Evolutionary conservation across 2,113 vertebrate species (phyloP).

Genomic region (Erythrocercus mccallii): DNA sequence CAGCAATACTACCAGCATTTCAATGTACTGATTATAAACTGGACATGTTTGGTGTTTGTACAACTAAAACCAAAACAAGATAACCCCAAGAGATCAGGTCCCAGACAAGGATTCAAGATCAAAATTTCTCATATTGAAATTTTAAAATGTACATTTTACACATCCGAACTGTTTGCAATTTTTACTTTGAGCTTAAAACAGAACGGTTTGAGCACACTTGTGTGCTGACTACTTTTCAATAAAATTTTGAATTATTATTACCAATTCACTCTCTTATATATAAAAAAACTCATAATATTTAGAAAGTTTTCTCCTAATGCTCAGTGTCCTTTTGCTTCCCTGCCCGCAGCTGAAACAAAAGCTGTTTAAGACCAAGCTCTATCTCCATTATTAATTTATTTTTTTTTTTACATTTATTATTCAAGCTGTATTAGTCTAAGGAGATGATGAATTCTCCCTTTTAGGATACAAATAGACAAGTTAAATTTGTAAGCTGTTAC

Average conservation of each 20-base stretch:
- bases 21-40: conserved; percentile 82
- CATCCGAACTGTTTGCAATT: conserved; percentile 59
- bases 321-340: conserved; percentile 77
- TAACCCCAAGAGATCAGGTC: conserved; percentile 73
- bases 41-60: conserved; percentile 85
- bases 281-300: conserved; percentile 68
- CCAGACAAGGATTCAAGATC: conserved; percentile 81
- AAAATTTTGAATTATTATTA: conserved; percentile 77
- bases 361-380: conserved; percentile 71
- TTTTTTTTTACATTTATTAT: conserved; percentile 56
- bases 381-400: conserved; percentile 3
- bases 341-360: conserved; percentile 82
- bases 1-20: conserved; percentile 91
- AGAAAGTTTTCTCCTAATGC: conserved; percentile 66
- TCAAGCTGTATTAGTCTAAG: conserved; percentile 47
- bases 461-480: conserved; percentile 48
- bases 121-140: conserved; percentile 62
- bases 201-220: conserved; percentile 57
- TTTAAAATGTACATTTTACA: conserved; percentile 59
- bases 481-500: conserved; percentile 56
- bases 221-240: conserved; percentile 64
- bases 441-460: conserved; percentile 33
- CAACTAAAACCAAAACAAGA: conserved; percentile 73
- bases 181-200: conserved; percentile 66
- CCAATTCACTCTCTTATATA: conserved; percentile 71